Conservation (phyloP, 2,113 vertebrate genomes). For the Rhabdomys dilectus region DNA sequence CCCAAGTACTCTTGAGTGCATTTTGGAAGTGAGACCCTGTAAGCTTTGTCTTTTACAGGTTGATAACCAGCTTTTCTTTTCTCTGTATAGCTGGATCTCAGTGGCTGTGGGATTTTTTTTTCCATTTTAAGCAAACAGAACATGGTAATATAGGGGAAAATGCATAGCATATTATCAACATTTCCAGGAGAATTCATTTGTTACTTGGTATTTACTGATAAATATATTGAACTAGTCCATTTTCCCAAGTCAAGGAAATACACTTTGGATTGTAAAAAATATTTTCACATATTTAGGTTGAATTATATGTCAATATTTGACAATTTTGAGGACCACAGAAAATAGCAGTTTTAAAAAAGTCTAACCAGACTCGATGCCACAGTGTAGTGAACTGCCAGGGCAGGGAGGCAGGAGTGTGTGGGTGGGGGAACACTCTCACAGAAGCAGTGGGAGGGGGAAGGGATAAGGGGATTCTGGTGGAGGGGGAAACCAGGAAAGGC, state of each 20-base stretch:
- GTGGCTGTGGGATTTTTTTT: not conserved
- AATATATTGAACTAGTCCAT: not conserved
- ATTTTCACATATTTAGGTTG: slow-evolving; percentile 26
- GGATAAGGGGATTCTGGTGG: too few species aligned
- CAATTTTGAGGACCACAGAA: not conserved
- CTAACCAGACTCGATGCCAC: not conserved
- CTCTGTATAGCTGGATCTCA: not conserved
- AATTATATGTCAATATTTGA: not conserved
- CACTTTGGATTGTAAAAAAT: not conserved
- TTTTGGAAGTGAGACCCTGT: not conserved
- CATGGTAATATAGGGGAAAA: not conserved
- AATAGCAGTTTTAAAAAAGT: not conserved
- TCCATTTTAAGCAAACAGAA: not conserved
- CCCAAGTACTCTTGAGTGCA: not conserved
- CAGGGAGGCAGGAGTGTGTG: too few species aligned
- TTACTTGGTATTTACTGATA: not conserved
- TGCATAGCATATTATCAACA: not conserved
- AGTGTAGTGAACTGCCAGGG: too few species aligned
- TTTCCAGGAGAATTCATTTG: not conserved
- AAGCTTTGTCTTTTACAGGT: not conserved
- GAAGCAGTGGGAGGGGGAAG: too few species aligned
- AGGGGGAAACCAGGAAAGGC: too few species aligned
- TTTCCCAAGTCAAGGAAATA: not conserved
- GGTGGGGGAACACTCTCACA: too few species aligned
- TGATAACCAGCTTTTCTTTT: not conserved